Conservation (phyloP, 2,113 vertebrate genomes). For the Amphiprion ocellaris region DNA sequence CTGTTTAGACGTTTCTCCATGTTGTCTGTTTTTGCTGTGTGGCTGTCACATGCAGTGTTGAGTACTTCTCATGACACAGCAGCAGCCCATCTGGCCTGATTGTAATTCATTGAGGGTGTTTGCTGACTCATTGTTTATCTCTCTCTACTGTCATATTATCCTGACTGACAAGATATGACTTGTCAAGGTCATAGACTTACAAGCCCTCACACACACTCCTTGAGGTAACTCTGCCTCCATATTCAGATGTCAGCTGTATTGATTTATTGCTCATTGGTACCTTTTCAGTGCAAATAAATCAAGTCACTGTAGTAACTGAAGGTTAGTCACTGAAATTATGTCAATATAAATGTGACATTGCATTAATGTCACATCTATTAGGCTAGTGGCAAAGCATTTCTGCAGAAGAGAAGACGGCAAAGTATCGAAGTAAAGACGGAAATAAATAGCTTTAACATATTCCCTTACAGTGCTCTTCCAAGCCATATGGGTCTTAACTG, state of each 20-base stretch:
- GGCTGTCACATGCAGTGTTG: conserved; percentile 29
- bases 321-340: not conserved
- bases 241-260: conserved; percentile 46
- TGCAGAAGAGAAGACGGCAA: conserved; percentile 1
- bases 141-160: conserved; percentile 55
- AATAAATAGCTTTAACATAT: conserved; percentile 34
- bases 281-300: conserved; percentile 9
- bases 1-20: not conserved
- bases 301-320: not conserved
- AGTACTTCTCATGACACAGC: conserved; percentile 69
- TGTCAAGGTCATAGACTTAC: conserved; percentile 56
- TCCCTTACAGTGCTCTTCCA: conserved; percentile 14
- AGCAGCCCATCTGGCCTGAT: conserved; percentile 70
- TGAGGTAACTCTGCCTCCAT: conserved; percentile 42
- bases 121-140: conserved; percentile 80
- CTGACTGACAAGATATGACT: conserved; percentile 69
- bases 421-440: conserved; percentile 21
- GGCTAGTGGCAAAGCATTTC: conserved; percentile 11
- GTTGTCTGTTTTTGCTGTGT: conserved; percentile 8
- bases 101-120: conserved; percentile 71
- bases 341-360: not conserved
- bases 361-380: not conserved
- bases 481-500: conserved; percentile 34
- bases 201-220: conserved; percentile 27
- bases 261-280: conserved; percentile 51